A percentile compares a stretch with the other conserved stretches of the same genome.
Evolutionary conservation across 2,797 vertebrate genomes (phyloP).

Genomic region (Platalea minor): DNA sequence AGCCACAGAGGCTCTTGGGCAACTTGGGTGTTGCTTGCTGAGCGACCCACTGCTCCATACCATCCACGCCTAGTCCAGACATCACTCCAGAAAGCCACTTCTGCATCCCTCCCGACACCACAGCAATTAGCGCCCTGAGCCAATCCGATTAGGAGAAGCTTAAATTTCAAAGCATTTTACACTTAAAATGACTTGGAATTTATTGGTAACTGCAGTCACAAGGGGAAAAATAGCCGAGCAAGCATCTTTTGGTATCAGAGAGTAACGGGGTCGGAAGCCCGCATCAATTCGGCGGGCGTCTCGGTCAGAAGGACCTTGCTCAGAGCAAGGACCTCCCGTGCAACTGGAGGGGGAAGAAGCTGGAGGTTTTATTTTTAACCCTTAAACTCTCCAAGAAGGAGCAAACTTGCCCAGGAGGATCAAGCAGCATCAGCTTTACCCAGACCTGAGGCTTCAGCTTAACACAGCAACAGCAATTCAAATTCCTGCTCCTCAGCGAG

Average conservation of each 20-base stretch:
- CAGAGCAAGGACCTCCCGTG: background rate
- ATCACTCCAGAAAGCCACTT: background rate
- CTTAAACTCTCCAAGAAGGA: background rate
- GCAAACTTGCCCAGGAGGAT: background rate
- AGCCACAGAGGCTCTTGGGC: background rate
- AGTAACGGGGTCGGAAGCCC: background rate
- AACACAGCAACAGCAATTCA: background rate
- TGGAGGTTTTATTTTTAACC: background rate
- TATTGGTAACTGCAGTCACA: background rate
- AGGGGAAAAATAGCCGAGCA: background rate
- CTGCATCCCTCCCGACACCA: background rate
- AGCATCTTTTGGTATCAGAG: background rate
- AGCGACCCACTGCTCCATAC: background rate
- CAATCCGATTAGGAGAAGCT: background rate
- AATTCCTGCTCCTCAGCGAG: accelerated
- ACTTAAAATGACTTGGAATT: background rate
- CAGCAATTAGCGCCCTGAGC: background rate
- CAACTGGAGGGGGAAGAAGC: background rate
- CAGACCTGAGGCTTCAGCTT: background rate
- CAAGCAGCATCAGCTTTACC: background rate
- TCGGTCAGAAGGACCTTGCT: background rate
- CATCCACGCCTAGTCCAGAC: background rate
- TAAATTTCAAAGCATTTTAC: background rate
- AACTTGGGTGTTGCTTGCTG: no score
- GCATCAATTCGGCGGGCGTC: background rate